Conservation (phyloP, 2,797 vertebrate genomes). For the Tachyglossus aculeatus region DNA sequence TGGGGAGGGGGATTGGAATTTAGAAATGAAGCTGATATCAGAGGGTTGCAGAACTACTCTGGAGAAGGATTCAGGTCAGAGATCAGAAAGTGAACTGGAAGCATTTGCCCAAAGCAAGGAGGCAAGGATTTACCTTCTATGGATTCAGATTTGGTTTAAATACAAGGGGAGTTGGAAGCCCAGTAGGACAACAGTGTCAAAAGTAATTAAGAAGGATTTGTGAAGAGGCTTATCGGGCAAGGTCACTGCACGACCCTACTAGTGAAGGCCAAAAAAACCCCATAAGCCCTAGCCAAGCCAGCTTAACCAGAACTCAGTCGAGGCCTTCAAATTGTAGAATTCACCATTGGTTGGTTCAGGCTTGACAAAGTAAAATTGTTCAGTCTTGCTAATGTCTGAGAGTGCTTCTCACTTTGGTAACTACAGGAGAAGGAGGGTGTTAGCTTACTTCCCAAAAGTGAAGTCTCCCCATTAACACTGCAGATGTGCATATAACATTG, state of each 20-base stretch:
- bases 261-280: constrained; percentile 55
- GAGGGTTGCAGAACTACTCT: constrained; percentile 4
- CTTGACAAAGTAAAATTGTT: constrained; percentile 50
- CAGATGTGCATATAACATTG: constrained; percentile 59
- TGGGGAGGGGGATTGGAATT: no score
- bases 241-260: constrained; percentile 51
- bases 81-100: constrained; percentile 13
- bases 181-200: constrained; percentile 61
- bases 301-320: constrained; percentile 44
- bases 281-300: constrained; percentile 56
- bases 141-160: constrained; percentile 51
- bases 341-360: constrained; percentile 41
- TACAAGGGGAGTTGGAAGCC: constrained; percentile 59
- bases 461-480: constrained; percentile 44
- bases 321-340: constrained; percentile 54
- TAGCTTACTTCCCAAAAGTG: constrained; percentile 13
- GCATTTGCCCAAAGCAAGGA: constrained; percentile 49
- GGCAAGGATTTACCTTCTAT: constrained; percentile 47
- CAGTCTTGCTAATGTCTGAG: constrained; percentile 32
- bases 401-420: constrained; percentile 33
- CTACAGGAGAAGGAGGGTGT: background rate
- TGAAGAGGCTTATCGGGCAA: constrained; percentile 61
- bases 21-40: constrained; percentile 4
- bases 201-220: constrained; percentile 71
- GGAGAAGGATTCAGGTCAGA: constrained; percentile 14